phyloP scores from a whole-genome alignment of 2,888 invertebrate genomes.

The Allolobophora icterica region DNA sequence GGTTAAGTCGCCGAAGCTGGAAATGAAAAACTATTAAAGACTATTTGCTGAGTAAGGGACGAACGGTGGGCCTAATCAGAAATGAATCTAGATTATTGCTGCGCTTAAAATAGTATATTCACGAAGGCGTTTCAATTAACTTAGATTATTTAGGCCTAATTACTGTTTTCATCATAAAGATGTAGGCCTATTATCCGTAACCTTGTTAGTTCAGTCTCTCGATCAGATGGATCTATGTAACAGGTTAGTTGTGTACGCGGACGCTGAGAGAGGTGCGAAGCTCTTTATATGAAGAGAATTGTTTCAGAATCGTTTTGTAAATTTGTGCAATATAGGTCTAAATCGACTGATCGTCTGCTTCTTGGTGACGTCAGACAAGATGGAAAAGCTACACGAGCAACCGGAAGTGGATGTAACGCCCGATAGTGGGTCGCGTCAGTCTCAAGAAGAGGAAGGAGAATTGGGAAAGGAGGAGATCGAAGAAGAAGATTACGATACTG shows the following conservation, averaged over 20 bases:
- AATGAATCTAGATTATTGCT: neutral
- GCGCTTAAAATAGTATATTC: no score
- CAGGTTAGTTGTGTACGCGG: no score
- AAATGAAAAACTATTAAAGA: neutral
- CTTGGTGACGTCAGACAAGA: neutral
- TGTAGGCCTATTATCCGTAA: no score
- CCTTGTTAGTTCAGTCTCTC: no score
- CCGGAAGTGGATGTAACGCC: neutral
- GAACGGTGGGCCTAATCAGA: neutral
- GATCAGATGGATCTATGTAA: neutral
- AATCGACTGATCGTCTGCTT: neutral
- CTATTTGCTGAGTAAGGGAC: neutral
- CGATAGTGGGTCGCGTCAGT: neutral
- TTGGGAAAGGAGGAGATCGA: neutral
- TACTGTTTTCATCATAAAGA: neutral
- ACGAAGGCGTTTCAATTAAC: no score
- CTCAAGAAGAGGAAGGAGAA: neutral
- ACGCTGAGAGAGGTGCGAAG: no score
- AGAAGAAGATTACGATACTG: conserved; percentile 25
- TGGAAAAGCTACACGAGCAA: neutral
- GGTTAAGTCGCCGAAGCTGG: neutral
- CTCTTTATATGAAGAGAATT: no score
- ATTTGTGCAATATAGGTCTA: neutral
- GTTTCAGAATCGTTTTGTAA: no score
- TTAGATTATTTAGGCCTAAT: neutral